Conservation (phyloP, 1,140 invertebrate genomes). For the Euborellia annulipes region DNA sequence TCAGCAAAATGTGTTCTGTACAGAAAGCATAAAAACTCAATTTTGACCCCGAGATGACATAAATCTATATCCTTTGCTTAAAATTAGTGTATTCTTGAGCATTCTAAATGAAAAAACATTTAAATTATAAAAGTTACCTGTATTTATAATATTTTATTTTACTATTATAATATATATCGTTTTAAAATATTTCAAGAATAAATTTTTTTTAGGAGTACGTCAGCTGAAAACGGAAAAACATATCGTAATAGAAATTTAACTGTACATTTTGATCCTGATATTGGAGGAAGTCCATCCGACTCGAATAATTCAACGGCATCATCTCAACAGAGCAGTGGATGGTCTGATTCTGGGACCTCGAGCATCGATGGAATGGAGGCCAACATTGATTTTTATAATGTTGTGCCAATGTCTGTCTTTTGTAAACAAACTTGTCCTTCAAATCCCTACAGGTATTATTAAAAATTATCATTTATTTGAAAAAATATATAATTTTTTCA, state of each 20-base stretch:
- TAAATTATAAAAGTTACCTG: too few species aligned
- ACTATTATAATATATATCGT: too few species aligned
- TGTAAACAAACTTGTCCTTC: background rate
- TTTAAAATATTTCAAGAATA: too few species aligned
- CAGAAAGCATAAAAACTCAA: too few species aligned
- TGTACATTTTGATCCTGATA: slow-evolving; percentile 15
- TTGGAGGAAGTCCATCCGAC: slow-evolving; percentile 22
- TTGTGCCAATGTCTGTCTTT: background rate
- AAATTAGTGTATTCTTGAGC: too few species aligned
- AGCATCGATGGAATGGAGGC: background rate
- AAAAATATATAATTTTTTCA: too few species aligned
- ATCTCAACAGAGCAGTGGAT: slow-evolving; percentile 22
- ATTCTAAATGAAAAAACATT: too few species aligned
- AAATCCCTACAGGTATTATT: slow-evolving; percentile 6
- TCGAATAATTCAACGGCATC: slow-evolving; percentile 31
- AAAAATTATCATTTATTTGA: slow-evolving; percentile 9
- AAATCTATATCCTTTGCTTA: too few species aligned
- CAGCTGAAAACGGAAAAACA: background rate
- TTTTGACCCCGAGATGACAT: too few species aligned
- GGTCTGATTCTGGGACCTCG: slow-evolving; percentile 16
- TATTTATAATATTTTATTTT: too few species aligned
- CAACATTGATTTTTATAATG: background rate
- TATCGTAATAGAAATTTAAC: background rate
- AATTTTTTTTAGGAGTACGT: background rate
- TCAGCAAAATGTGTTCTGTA: too few species aligned